A percentile compares a stretch with the other conserved stretches of the same genome.
Conservation (phyloP, 2,113 vertebrate genomes). For the Cololabis saira region DNA sequence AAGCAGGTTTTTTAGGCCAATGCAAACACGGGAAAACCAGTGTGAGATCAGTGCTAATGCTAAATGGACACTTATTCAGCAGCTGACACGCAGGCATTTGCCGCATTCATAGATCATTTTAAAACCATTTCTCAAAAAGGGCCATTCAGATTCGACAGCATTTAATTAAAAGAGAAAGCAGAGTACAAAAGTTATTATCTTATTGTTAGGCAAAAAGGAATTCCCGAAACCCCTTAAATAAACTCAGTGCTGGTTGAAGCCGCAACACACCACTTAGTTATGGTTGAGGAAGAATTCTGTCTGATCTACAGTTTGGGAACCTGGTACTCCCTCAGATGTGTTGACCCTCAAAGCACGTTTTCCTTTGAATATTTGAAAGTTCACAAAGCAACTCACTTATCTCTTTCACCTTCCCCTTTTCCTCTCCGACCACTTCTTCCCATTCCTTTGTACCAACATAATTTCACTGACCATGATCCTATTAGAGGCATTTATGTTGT, state of each 20-base stretch:
- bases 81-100: constrained; percentile 22
- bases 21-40: constrained; percentile 90
- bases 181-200: constrained; percentile 43
- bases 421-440: constrained; percentile 17
- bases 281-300: constrained; percentile 52
- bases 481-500: constrained; percentile 66
- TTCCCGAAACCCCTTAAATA: constrained; percentile 54
- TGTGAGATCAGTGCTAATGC: constrained; percentile 87
- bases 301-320: constrained; percentile 59
- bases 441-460: constrained; percentile 40
- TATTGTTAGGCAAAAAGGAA: constrained; percentile 59
- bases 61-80: constrained; percentile 86
- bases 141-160: constrained; percentile 11
- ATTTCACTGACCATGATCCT: constrained; percentile 68
- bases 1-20: constrained; percentile 87
- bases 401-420: not conserved
- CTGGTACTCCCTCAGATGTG: constrained; percentile 31
- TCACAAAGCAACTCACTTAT: constrained; percentile 40
- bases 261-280: constrained; percentile 31
- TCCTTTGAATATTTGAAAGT: constrained; percentile 46
- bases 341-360: constrained; percentile 32
- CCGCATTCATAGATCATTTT: constrained; percentile 1
- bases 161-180: constrained; percentile 13
- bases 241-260: constrained; percentile 56
- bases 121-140: not conserved